Conservation (phyloP, 2,888 invertebrate species). For the Venusia cambrica region DNA sequence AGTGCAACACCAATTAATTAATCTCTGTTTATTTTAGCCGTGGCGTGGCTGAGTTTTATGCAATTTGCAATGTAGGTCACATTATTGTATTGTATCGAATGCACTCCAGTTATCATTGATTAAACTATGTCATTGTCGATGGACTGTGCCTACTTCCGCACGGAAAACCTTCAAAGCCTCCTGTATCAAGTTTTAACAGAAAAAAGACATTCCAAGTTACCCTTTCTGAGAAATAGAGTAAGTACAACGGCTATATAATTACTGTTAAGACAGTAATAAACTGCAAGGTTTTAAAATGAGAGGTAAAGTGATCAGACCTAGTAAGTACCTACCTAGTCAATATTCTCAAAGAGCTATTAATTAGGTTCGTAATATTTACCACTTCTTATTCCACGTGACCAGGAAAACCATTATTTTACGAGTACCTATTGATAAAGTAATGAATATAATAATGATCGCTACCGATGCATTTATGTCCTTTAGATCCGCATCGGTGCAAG, state of each 20-base stretch:
- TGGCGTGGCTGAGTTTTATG: no score
- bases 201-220: slow-evolving; percentile 27
- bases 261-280: slow-evolving; percentile 12
- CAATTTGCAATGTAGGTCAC: no score
- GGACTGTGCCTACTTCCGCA: slow-evolving; percentile 17
- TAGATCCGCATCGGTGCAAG: no score
- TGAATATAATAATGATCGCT: no score
- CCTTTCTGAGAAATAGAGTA: slow-evolving; percentile 14
- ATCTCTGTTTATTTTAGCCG: no score
- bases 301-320: slow-evolving; percentile 10
- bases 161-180: slow-evolving; percentile 24
- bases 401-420: no score
- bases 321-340: slow-evolving; percentile 7
- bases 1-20: no score
- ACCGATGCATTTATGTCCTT: no score
- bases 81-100: no score
- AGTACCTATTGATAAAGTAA: no score
- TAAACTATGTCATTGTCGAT: slow-evolving; percentile 43
- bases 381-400: no score
- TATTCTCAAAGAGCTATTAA: slow-evolving; percentile 9
- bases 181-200: slow-evolving; percentile 45
- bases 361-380: no score
- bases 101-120: slow-evolving; percentile 23
- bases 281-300: slow-evolving; percentile 24
- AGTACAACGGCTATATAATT: slow-evolving; percentile 17